phyloP scores from a whole-genome alignment of 2,113 vertebrate species.

The Cricetomys ansorgei region DNA sequence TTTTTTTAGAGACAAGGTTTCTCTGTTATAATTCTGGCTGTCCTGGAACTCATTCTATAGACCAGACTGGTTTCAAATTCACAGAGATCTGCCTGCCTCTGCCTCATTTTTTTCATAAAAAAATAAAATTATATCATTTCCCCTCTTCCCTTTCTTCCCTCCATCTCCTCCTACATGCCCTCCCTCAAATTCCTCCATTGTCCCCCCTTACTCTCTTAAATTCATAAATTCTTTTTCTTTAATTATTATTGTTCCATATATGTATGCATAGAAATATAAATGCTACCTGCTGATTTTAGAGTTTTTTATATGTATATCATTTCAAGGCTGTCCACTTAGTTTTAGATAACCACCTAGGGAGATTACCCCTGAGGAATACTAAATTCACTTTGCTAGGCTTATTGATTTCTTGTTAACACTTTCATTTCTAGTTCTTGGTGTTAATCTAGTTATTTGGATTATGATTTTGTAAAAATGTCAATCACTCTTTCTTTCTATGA shows the following conservation, averaged over 20 bases:
- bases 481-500: neutral
- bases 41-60: too few species aligned
- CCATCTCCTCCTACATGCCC: neutral
- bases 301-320: neutral
- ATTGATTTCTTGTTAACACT: neutral
- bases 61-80: too few species aligned
- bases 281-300: neutral
- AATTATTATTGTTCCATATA: neutral
- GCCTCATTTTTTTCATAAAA: too few species aligned
- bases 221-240: neutral
- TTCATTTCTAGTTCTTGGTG: neutral
- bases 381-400: neutral
- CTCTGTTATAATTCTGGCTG: too few species aligned
- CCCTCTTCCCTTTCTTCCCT: neutral
- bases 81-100: too few species aligned
- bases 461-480: neutral
- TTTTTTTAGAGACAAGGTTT: too few species aligned
- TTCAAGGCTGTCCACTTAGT: neutral
- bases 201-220: neutral
- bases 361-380: neutral
- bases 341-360: neutral
- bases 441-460: neutral
- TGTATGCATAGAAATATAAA: neutral
- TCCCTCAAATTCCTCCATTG: neutral
- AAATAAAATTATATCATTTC: neutral